phyloP scores from a whole-genome alignment of 2,888 invertebrate genomes.

The Scaptomyza parva region DNA sequence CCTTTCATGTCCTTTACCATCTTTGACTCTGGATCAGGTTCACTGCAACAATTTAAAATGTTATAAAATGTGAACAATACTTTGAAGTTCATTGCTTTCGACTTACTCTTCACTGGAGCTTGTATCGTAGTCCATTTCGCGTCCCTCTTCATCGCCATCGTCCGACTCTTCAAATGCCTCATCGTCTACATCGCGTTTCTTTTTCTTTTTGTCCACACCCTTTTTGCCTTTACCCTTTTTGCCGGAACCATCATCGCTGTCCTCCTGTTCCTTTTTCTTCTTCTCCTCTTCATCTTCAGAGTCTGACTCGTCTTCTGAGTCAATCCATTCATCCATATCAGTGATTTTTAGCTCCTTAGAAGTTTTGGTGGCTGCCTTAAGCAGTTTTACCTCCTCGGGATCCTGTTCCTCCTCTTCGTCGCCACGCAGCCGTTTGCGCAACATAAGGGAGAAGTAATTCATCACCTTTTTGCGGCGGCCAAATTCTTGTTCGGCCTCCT shows the following conservation, averaged over 20 bases:
- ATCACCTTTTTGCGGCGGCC: constrained; percentile 97
- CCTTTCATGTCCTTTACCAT: constrained; percentile 93
- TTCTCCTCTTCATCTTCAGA: constrained; percentile 89
- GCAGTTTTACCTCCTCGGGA: constrained; percentile 88
- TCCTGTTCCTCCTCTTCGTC: constrained; percentile 89
- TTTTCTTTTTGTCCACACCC: constrained; percentile 86
- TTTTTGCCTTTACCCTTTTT: constrained; percentile 89
- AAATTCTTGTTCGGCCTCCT: constrained; percentile 99
- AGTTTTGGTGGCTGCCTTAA: constrained; percentile 86
- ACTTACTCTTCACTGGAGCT: constrained; percentile 91
- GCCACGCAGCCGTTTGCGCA: constrained; percentile 92
- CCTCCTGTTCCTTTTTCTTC: constrained; percentile 88
- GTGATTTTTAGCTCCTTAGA: constrained; percentile 92
- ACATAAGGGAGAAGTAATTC: constrained; percentile 98
- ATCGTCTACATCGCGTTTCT: constrained; percentile 92
- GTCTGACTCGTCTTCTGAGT: constrained; percentile 91
- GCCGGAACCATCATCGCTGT: constrained; percentile 86
- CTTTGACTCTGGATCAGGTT: constrained; percentile 90
- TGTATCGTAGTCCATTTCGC: constrained; percentile 97
- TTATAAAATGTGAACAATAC: background rate
- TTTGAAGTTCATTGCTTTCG: background rate
- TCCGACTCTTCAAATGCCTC: constrained; percentile 98
- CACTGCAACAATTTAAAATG: constrained; percentile 83
- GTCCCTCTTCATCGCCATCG: constrained; percentile 98
- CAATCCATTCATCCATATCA: constrained; percentile 98